Evolutionary conservation across 1,140 invertebrate species (phyloP), one percentile per base, ranked within the genome.

Genomic region (Heliconius nattereri): DNA sequence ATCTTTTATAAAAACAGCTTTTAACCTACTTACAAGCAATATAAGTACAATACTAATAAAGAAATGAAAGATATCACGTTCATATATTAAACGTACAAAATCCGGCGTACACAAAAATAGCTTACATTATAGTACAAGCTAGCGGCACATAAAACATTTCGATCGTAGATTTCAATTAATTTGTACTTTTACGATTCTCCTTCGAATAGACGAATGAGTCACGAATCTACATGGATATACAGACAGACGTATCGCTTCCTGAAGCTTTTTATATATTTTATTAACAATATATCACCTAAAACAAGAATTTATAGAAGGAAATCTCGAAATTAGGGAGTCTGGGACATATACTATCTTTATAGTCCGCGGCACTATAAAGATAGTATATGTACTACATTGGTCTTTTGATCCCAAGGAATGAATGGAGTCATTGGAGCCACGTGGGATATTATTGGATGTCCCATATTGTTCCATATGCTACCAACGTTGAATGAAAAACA

Each of bases 371-470:
- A 70, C 74, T 76, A 76, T 40, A 60, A 66, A 60, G 74, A 66
- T 19, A 45, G 35, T 66, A 45, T 45, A 45, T 45, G 40, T 45
- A 45, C 40, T 40, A 20, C 20, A 26, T 76, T 75, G 19, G 45
- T 13, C 74, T 76, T n/a, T 76, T 76, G 74, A 76, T 76, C 74
- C 57, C 74, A 13, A 76, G 19, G 16, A 7, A 54, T 29, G 54
- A 3, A 16, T 29, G 5, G 60, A 23, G 49, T 29, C 52, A 37
- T 35, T 35, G 32, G 32, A 7, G 32, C 32, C 32, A 37, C 45
- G 35, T 29, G 54, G 32, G 74, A 40, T 75, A 75, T 75, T 66
- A 75, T 75, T 75, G 57, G 74, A 75, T 40, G 74, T 23, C 35
- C 57, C 60, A 37, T 54, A 66, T 75, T 60, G 23, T 37, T 23